phyloP scores from a whole-genome alignment of 2,113 vertebrate species.

The Amphiprion percula region DNA sequence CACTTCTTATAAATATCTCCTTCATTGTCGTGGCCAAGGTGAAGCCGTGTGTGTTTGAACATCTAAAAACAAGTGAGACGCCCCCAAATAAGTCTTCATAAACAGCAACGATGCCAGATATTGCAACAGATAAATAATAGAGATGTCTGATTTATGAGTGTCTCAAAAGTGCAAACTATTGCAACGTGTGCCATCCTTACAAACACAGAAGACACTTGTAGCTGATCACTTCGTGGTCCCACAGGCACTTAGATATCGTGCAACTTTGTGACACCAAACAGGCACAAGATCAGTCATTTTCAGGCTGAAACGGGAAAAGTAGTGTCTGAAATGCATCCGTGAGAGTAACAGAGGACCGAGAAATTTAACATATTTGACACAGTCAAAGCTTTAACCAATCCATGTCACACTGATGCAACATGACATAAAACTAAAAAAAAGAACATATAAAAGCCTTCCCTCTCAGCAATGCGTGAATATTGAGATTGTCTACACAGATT shows the following conservation, averaged over 20 bases:
- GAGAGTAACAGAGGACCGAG: conserved; percentile 60
- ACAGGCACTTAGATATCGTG: conserved; percentile 72
- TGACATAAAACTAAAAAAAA: conserved; percentile 26
- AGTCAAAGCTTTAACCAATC: conserved; percentile 63
- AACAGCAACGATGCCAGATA: conserved; percentile 47
- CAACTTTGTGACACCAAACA: conserved; percentile 48
- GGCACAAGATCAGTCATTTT: conserved; percentile 54
- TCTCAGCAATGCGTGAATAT: conserved; percentile 32
- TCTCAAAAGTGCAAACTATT: conserved; percentile 66
- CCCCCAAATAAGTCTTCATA: conserved; percentile 27
- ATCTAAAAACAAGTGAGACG: conserved; percentile 7
- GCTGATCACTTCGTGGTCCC: conserved; percentile 56
- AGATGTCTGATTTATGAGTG: conserved; percentile 52
- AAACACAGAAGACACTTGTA: conserved; percentile 36
- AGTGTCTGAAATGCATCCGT: conserved; percentile 21
- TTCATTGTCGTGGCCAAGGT: conserved; percentile 2
- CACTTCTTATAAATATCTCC: conserved; percentile 37
- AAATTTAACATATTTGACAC: conserved; percentile 57
- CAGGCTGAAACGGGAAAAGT: conserved; percentile 28
- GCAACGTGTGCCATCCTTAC: conserved; percentile 42
- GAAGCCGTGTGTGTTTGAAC: conserved; percentile 35
- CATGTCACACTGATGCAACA: conserved; percentile 51
- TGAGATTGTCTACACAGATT: conserved; percentile 65
- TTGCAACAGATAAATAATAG: conserved; percentile 64
- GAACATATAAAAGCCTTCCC: conserved; percentile 38